These are phyloP conservation scores for Timema cristinae DNA, from an alignment of 2,888 invertebrate genomes.

Conservation along the genomic window DNA sequence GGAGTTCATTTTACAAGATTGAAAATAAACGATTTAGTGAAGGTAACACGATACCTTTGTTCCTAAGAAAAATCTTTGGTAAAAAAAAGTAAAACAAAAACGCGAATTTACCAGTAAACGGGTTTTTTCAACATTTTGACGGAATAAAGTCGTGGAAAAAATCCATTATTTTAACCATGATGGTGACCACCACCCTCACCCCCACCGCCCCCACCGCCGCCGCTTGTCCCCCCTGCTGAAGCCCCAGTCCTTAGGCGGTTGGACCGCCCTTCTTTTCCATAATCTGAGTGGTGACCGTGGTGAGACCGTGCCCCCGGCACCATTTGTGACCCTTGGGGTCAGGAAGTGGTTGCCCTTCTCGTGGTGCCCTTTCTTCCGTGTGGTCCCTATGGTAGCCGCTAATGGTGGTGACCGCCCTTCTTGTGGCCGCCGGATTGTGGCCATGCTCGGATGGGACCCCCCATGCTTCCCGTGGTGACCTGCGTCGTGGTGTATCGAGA, in stretches of 20 bases:
- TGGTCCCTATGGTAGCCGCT: slow-evolving; percentile 71
- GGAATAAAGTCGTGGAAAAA: too few relatives aligned
- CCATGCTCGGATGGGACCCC: slow-evolving; percentile 59
- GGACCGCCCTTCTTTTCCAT: slow-evolving; percentile 77
- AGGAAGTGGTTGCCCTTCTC: slow-evolving; percentile 47
- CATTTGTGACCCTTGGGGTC: slow-evolving; percentile 77
- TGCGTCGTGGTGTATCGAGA: slow-evolving; percentile 76
- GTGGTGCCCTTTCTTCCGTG: slow-evolving; percentile 75
- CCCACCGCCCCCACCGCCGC: slow-evolving; percentile 21
- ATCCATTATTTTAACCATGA: too few relatives aligned
- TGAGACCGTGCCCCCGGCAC: slow-evolving; percentile 71
- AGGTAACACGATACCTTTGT: too few relatives aligned
- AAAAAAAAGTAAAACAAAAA: too few relatives aligned
- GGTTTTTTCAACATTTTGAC: too few relatives aligned
- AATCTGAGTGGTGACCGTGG: slow-evolving; percentile 66
- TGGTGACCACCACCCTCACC: too few relatives aligned
- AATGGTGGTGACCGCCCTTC: slow-evolving; percentile 77
- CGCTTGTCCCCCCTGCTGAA: slow-evolving; percentile 49
- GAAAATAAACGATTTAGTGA: too few relatives aligned
- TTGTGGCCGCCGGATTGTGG: slow-evolving; percentile 77
- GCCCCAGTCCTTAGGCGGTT: slow-evolving; percentile 62
- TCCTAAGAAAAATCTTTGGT: too few relatives aligned
- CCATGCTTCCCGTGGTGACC: slow-evolving; percentile 80
- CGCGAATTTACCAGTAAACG: too few relatives aligned
- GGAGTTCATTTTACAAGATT: too few relatives aligned